Base-by-base conservation (phyloP, 2,113 vertebrate species). In the Turdus rufiventris region DNA sequence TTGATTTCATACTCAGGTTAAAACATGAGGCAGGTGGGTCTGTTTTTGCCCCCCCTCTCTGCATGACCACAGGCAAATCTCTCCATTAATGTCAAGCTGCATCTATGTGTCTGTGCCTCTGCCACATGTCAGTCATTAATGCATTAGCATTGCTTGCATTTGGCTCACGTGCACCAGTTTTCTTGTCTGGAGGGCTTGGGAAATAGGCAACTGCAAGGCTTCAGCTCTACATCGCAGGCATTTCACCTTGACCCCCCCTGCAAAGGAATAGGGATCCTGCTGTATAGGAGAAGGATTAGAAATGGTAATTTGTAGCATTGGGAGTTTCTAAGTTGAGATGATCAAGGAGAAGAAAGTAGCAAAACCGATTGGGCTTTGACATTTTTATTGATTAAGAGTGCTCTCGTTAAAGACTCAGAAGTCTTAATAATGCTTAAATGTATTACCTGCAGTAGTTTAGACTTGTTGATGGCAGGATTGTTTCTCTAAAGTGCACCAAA, bases 41-140 rank as follows among this genome's bases (percentile, higher is more conserved):
- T 92, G 2, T 47, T 62, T 34, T 14, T 24, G 10, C 38, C 40
- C 63, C 38, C 38, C 24, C 42, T 4, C 60, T 10, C 31, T 61
- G 79, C 96, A 98, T 98, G 98, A 98, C 99, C 98, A 97, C 97
- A 94, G 99, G 99, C 98, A 93, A 98, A 98, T 99, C 98, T 98
- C 98, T 98, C 98, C 99, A 99, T 99, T 99, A 99, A 98, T 98
- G 99, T 99, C 99, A 98, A 61, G 95, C 94, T 96, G 96, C 97
- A 98, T 99, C 98, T 98, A 96, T 96, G 96, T 98, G 97, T 96
- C 97, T 97, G 74, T 88, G 78, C 94, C 88, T 97, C 98, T 98
- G 98, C 97, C 96, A 96, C 97, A 95, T 97, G 97, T 98, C 98
- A 97, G 97, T 99, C 98, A 98, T 99, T 98, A 98, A 98, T 98